Conservation (phyloP, 1,140 invertebrate genomes). For the Gryllus bimaculatus region DNA sequence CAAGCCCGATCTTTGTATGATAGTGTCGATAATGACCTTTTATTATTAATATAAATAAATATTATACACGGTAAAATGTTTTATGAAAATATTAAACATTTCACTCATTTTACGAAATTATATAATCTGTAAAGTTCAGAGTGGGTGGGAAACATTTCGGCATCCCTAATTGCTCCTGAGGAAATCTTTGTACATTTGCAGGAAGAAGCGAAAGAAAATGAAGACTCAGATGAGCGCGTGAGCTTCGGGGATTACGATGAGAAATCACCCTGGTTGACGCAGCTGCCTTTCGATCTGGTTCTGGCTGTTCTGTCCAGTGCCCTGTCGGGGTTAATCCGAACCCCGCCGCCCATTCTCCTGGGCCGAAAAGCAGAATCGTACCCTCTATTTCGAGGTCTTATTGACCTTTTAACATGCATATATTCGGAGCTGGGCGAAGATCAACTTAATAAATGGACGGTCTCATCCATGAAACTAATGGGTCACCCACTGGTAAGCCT, state of each 20-base stretch:
- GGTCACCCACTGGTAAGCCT: neutral
- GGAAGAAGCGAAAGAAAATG: no score
- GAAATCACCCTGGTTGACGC: neutral
- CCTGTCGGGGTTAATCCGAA: neutral
- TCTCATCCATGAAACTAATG: neutral
- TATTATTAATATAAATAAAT: no score
- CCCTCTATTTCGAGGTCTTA: neutral
- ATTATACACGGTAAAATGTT: no score
- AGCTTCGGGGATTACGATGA: neutral
- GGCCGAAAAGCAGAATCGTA: neutral
- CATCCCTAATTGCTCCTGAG: no score
- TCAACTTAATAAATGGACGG: neutral
- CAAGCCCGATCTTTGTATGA: no score
- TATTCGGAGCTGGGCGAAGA: neutral
- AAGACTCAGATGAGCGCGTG: no score
- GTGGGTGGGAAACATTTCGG: no score
- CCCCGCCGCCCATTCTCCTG: neutral
- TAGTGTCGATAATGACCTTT: no score
- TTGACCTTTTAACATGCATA: neutral
- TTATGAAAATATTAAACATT: no score
- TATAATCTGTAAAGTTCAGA: no score
- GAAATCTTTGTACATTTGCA: no score
- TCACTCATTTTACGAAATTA: no score
- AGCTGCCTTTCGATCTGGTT: neutral
- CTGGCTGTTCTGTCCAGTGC: neutral